phyloP scores from a whole-genome alignment of 2,113 vertebrate genomes.

The Oreochromis spilurus region DNA sequence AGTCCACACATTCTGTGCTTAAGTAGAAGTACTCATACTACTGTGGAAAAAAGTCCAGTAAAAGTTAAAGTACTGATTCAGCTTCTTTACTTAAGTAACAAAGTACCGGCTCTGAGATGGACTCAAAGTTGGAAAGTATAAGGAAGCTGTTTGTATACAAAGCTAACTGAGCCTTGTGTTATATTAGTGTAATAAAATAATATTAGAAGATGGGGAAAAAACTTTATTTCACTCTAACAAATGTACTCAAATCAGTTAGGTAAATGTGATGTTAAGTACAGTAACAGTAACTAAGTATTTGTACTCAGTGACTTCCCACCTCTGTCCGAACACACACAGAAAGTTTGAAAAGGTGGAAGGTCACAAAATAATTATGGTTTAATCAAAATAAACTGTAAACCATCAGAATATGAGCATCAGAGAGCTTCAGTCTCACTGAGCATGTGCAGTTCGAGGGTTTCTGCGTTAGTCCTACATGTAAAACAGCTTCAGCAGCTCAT shows the following conservation, averaged over 20 bases:
- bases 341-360: background rate
- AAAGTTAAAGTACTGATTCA: too few relatives aligned
- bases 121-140: too few relatives aligned
- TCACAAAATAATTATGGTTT: background rate
- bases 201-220: background rate
- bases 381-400: background rate
- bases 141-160: background rate
- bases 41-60: too few relatives aligned
- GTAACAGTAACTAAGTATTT: background rate
- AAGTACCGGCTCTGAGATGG: background rate
- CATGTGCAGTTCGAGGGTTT: background rate
- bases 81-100: background rate
- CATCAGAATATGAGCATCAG: fast-evolving
- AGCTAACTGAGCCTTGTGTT: background rate
- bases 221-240: background rate
- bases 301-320: background rate
- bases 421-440: background rate
- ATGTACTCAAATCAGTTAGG: background rate
- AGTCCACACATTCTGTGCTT: too few relatives aligned
- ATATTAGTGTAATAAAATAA: background rate
- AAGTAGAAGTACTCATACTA: too few relatives aligned
- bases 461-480: background rate
- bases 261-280: background rate
- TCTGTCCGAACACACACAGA: background rate
- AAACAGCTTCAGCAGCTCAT: background rate